Conservation (phyloP, 2,113 vertebrate genomes). For the Dicrurus megarhynchus region DNA sequence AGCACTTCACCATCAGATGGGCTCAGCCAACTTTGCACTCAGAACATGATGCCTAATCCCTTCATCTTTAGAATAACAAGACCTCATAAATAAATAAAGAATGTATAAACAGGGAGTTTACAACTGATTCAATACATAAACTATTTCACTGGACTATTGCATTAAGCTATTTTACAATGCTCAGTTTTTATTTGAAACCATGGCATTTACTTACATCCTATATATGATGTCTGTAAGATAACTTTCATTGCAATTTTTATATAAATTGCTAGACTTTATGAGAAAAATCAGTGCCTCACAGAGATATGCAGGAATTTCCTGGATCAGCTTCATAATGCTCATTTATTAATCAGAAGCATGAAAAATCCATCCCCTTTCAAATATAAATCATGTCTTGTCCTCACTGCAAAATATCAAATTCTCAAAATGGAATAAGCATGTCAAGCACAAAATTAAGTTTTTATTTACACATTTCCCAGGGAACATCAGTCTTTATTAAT, state of each 20-base stretch:
- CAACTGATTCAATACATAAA: not conserved
- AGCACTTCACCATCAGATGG: not conserved
- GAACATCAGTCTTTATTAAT: not conserved
- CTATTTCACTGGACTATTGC: not conserved
- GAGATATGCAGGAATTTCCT: not conserved
- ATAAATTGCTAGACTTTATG: not conserved
- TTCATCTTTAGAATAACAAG: not conserved
- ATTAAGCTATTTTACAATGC: not conserved
- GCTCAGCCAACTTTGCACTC: not conserved
- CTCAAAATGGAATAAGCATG: not conserved
- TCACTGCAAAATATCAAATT: not conserved
- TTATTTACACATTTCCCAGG: not conserved
- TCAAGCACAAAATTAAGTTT: not conserved
- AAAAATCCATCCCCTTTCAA: not conserved
- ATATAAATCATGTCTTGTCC: not conserved
- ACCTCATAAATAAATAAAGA: not conserved
- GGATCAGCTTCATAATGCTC: not conserved
- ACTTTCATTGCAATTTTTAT: not conserved
- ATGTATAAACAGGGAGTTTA: not conserved
- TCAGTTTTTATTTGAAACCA: not conserved
- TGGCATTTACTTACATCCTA: not conserved
- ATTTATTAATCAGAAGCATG: not conserved
- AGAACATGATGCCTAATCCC: fast-evolving
- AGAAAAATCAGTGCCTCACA: not conserved
- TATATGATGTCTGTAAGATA: not conserved